Percentiles rank a stretch among this genome's conserved stretches.
Evolutionary conservation across 2,797 vertebrate genomes (phyloP).

Genomic region (Poeciliopsis gracilis): DNA sequence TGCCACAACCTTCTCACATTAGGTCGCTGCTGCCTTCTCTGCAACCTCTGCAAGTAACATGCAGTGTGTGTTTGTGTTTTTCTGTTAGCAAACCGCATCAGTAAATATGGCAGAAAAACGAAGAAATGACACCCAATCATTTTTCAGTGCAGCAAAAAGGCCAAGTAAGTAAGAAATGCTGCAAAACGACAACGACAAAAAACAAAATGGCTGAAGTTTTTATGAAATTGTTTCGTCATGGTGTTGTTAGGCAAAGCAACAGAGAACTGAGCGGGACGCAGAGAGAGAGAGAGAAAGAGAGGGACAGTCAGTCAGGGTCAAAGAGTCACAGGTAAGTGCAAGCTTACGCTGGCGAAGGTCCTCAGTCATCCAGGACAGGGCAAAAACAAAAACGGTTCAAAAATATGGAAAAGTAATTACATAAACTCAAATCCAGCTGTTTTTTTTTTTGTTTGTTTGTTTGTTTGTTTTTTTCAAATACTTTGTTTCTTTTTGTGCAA

Average conservation of each 20-base stretch:
- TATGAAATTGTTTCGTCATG: neutral
- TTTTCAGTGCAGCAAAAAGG: neutral
- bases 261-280: neutral
- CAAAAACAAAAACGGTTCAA: neutral
- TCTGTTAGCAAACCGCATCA: neutral
- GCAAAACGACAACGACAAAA: neutral
- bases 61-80: too few relatives aligned
- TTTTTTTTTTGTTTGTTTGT: neutral
- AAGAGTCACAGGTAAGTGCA: constrained; percentile 1
- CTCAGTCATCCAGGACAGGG: neutral
- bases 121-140: neutral
- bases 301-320: neutral
- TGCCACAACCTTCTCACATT: neutral
- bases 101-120: neutral
- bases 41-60: too few relatives aligned
- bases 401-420: neutral
- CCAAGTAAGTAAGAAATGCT: neutral
- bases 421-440: neutral
- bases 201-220: neutral
- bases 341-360: neutral
- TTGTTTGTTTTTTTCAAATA: neutral
- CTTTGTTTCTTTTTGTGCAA: neutral
- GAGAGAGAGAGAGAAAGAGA: neutral
- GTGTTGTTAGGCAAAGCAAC: neutral
- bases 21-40: neutral